phyloP scores from a whole-genome alignment of 1,140 invertebrate genomes.

The Sitodiplosis mosellana region DNA sequence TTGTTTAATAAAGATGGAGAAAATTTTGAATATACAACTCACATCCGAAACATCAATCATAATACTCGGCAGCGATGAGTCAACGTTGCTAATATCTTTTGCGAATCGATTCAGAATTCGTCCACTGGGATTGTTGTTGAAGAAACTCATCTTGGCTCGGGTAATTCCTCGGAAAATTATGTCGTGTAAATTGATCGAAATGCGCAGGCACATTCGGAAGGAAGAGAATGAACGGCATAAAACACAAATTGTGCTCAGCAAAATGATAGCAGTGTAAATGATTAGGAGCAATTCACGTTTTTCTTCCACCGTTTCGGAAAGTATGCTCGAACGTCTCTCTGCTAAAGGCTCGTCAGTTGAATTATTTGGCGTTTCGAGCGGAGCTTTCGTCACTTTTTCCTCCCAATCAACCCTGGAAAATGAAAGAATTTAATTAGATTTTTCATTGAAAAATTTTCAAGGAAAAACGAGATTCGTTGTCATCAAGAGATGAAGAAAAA shows the following conservation, averaged over 20 bases:
- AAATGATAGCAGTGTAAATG: constrained; percentile 17
- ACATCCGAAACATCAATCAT: constrained; percentile 56
- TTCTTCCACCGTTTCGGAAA: neutral
- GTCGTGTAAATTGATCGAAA: constrained; percentile 65
- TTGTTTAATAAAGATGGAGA: too few species aligned
- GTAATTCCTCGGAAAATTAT: constrained; percentile 67
- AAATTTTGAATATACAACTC: constrained; percentile 17
- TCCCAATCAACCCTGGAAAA: constrained; percentile 20
- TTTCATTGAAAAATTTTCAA: neutral
- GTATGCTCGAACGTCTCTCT: neutral
- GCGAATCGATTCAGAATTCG: constrained; percentile 72
- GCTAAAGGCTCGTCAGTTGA: neutral
- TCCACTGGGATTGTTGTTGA: constrained; percentile 67
- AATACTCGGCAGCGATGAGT: constrained; percentile 58
- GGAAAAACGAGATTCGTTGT: neutral
- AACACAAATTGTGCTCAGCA: constrained; percentile 15
- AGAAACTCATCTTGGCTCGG: constrained; percentile 69
- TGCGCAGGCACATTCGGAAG: constrained; percentile 57
- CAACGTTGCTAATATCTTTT: constrained; percentile 68
- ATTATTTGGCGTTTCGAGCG: neutral
- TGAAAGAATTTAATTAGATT: neutral
- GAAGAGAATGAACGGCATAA: constrained; percentile 46
- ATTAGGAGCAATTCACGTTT: constrained; percentile 14
- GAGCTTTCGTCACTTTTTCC: constrained; percentile 9
- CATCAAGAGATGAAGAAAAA: neutral